Evolutionary conservation across 92 coral and sea anemone species (phyloP).

Genomic region (Palythoa caribaeorum): DNA sequence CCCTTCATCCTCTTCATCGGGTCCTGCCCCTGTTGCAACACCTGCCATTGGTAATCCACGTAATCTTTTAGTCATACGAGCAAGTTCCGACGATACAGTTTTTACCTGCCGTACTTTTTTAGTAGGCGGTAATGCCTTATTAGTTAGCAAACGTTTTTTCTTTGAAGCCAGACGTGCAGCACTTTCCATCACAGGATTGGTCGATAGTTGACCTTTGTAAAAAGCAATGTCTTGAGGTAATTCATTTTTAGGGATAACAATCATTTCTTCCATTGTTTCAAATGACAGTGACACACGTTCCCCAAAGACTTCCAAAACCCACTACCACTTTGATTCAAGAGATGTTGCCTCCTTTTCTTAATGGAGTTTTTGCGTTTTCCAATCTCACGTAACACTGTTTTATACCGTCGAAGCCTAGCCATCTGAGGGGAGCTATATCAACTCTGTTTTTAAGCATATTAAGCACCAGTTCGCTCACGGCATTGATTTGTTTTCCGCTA

Average conservation of each 20-base stretch:
- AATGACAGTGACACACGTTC: constrained; percentile 37
- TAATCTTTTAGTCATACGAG: constrained; percentile 2
- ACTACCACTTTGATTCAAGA: constrained; percentile 22
- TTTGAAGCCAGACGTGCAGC: constrained; percentile 10
- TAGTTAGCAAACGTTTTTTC: constrained; percentile 33
- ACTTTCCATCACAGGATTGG: background rate
- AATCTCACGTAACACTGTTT: constrained; percentile 42
- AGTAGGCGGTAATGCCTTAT: background rate
- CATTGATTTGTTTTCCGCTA: constrained; percentile 25
- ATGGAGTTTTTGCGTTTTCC: constrained; percentile 30
- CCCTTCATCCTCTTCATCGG: constrained; percentile 31
- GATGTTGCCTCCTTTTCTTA: constrained; percentile 39
- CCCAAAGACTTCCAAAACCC: constrained; percentile 47
- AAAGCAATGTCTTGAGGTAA: background rate
- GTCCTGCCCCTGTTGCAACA: background rate
- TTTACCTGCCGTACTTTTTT: constrained; percentile 9
- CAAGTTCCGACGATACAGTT: constrained; percentile 1
- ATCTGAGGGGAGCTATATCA: background rate
- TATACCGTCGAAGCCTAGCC: background rate
- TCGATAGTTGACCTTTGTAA: constrained; percentile 3
- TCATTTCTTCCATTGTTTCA: constrained; percentile 23
- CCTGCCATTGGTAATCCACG: constrained; percentile 24
- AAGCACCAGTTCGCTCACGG: constrained; percentile 17
- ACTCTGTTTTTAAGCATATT: background rate
- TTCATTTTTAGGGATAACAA: constrained; percentile 6